Base-by-base conservation (phyloP, 2,113 vertebrate species). In the Burhinus bistriatus region DNA sequence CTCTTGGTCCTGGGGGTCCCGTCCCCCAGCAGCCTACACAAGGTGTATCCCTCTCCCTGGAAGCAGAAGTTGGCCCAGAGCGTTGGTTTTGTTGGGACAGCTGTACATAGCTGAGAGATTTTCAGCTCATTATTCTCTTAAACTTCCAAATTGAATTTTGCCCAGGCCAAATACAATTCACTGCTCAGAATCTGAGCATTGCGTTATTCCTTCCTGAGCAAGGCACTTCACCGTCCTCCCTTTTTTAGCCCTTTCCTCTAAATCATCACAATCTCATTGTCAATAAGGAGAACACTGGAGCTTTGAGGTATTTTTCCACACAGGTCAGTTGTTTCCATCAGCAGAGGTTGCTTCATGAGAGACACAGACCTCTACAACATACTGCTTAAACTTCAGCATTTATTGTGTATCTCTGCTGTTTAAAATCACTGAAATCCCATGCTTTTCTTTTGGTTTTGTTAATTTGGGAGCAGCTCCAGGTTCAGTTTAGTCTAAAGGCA, bases 111-210 rank as follows among this genome's bases (percentile, higher is more conserved):
- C 73, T 91, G 54, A 44, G 79, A 91, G 72, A 86, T 95, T 96
- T 96, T 91, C 89, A 93, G 72, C 47, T 97, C 83, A 32, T 95
- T 93, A 87, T 92, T 91, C 57, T 40, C 69, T 87, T 82, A 57
- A 79, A 72, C 40, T 90, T 94, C 86, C 94, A 95, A 94, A 78
- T 2, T 75, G 15, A 93, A 69, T 93, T 95, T 93, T 84, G 8
- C 36, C 44, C 8, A 57, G 80, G 89, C 40, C 72, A 96, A 95
- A 75, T 55, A 81, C 81, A 81, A 92, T 82, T 54, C 61, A 12
- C 11, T 29, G 27, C 40, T 91, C 19, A 52, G 30, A 73, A 68
- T 83, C 3, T 36, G 42, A 75, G 19, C 8, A 2, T 89, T 4
- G 1, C 3, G 0, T 54, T 82, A 89, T 34, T 87, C 57, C 29